Percentiles rank a stretch among this genome's conserved stretches.
Evolutionary conservation across 1,140 invertebrate species (phyloP).

Genomic region (Drosophila dunni): DNA sequence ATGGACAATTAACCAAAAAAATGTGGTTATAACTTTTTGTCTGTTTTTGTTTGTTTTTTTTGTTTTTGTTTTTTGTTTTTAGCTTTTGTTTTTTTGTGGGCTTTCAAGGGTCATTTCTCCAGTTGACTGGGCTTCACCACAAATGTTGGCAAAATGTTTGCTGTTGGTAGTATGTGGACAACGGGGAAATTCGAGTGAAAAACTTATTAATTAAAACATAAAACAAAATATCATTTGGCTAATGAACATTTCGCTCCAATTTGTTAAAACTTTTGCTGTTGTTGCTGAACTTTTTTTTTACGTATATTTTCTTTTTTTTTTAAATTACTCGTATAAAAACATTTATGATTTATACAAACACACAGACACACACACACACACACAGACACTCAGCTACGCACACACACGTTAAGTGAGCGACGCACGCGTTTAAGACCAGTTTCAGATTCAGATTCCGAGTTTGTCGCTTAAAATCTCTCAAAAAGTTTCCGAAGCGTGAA

Average conservation of each 20-base stretch:
- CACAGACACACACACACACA: constrained; percentile 31
- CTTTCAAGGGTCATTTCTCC: constrained; percentile 27
- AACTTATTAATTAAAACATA: constrained; percentile 71
- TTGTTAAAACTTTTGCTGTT: constrained; percentile 10
- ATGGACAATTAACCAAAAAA: constrained; percentile 17
- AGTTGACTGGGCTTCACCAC: constrained; percentile 25
- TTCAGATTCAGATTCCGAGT: constrained; percentile 69
- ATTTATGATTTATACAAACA: constrained; percentile 59
- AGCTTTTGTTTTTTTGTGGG: not conserved
- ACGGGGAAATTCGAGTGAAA: constrained; percentile 53
- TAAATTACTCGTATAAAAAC: constrained; percentile 66
- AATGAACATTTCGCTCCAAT: constrained; percentile 47
- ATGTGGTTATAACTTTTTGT: constrained; percentile 15
- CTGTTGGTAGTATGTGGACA: constrained; percentile 26
- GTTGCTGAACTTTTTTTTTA: constrained; percentile 61
- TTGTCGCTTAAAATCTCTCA: constrained; percentile 68
- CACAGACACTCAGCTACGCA: constrained; percentile 23
- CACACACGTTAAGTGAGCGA: constrained; percentile 13
- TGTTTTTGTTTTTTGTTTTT: not conserved
- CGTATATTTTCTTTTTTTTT: constrained; percentile 45
- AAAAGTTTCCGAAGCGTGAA: constrained; percentile 76
- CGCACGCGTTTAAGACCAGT: constrained; percentile 68
- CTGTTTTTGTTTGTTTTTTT: constrained; percentile 3
- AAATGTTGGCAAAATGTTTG: constrained; percentile 12
- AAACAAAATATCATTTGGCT: constrained; percentile 41